These are phyloP conservation scores for Leptothorax acervorum DNA, from an alignment of 2,888 invertebrate species.

Conservation along the genomic window DNA sequence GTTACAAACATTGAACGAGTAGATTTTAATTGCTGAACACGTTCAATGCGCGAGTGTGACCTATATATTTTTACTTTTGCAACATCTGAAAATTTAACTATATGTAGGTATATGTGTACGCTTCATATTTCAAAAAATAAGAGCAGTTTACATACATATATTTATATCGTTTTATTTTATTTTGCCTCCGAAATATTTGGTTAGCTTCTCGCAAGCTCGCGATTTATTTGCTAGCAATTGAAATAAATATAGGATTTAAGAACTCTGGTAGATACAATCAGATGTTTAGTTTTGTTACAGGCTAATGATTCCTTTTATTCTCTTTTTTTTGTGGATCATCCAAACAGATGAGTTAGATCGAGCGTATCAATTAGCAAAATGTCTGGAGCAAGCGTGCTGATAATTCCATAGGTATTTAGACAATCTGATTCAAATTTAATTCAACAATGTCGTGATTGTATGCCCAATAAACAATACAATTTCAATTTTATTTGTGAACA, in stretches of 20 bases:
- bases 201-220: not conserved
- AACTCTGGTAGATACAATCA: slow-evolving; percentile 71
- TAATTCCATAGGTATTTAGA: slow-evolving; percentile 77
- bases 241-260: slow-evolving; percentile 33
- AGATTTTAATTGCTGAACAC: not conserved
- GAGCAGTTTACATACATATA: not conserved
- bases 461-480: not conserved
- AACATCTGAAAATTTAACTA: not conserved
- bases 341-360: slow-evolving; percentile 52
- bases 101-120: not conserved
- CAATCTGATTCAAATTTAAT: slow-evolving; percentile 43
- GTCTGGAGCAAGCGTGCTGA: slow-evolving; percentile 67
- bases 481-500: not conserved
- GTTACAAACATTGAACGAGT: not conserved
- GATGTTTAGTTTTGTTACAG: slow-evolving; percentile 42
- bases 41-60: not conserved
- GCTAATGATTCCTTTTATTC: slow-evolving; percentile 78
- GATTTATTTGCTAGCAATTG: not conserved
- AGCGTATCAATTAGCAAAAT: slow-evolving; percentile 56
- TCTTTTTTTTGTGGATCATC: slow-evolving; percentile 60
- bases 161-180: not conserved
- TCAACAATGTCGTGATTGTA: not conserved
- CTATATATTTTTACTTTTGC: not conserved
- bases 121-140: not conserved
- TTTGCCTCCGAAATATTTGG: not conserved